A percentile compares a stretch with the other conserved stretches of the same genome.
Conservation (phyloP, 2,888 invertebrate genomes). For the Muschampia plurimacula region DNA sequence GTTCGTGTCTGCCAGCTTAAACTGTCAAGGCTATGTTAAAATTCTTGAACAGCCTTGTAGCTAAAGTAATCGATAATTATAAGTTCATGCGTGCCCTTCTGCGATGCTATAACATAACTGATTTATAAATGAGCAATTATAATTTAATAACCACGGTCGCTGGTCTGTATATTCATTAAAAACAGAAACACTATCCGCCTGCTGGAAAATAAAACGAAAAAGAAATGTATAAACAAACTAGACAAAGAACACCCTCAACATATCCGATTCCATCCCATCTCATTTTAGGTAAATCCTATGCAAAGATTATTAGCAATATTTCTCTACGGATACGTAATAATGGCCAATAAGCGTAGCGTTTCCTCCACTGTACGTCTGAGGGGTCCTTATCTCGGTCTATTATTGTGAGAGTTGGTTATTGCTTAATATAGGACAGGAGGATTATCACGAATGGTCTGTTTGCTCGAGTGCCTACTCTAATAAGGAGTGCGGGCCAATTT, state of each 20-base stretch:
- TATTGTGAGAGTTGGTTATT: constrained; percentile 33
- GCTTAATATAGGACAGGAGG: constrained; percentile 49
- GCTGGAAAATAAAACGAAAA: not conserved
- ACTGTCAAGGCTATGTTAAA: no score
- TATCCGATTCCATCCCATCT: not conserved
- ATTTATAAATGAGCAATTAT: no score
- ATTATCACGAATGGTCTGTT: constrained; percentile 46
- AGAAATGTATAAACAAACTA: not conserved
- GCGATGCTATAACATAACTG: no score
- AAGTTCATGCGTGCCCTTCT: no score
- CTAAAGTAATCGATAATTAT: no score
- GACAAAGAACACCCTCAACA: not conserved
- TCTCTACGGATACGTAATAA: not conserved
- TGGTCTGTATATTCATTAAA: not conserved
- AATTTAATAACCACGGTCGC: no score
- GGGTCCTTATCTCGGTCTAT: constrained; percentile 4
- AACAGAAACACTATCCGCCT: not conserved
- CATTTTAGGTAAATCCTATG: not conserved
- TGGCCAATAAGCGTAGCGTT: constrained; percentile 5
- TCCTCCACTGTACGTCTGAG: not conserved
- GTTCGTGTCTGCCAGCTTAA: no score
- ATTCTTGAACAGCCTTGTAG: no score
- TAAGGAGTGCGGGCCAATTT: constrained; percentile 45
- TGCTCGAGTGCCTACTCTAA: constrained; percentile 45
- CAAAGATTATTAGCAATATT: constrained; percentile 9